These are phyloP conservation scores for Xanthia togata DNA, from an alignment of 2,888 invertebrate species.

Conservation along the genomic window DNA sequence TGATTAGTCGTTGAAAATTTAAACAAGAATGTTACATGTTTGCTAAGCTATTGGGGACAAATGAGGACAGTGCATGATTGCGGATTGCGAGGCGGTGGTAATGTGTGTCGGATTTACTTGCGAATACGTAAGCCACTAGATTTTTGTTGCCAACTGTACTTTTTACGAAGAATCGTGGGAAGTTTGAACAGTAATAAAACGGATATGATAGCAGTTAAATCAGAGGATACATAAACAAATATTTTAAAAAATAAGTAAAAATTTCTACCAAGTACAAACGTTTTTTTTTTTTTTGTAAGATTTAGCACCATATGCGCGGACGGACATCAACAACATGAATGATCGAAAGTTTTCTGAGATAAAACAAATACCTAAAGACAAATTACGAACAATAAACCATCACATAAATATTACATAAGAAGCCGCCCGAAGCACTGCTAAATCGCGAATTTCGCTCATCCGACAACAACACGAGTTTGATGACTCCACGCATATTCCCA, in stretches of 20 bases:
- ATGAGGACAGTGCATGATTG: constrained; percentile 48
- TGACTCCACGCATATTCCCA: constrained; percentile 40
- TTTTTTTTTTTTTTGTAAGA: background rate
- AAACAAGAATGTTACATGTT: constrained; percentile 63
- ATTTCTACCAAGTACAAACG: background rate
- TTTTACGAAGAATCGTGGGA: background rate
- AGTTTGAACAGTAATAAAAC: background rate
- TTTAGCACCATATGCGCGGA: background rate
- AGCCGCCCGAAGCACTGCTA: constrained; percentile 5
- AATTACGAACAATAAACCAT: constrained; percentile 13
- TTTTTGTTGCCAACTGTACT: constrained; percentile 15
- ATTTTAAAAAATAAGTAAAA: background rate
- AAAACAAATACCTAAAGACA: constrained; percentile 20
- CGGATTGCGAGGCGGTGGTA: constrained; percentile 35
- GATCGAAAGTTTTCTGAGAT: constrained; percentile 16
- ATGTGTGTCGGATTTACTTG: constrained; percentile 34
- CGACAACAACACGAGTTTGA: constrained; percentile 41
- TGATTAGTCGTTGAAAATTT: constrained; percentile 71
- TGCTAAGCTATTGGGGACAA: constrained; percentile 48
- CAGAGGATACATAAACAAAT: background rate
- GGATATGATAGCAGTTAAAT: no score
- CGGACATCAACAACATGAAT: background rate
- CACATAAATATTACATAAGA: constrained; percentile 19
- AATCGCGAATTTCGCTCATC: constrained; percentile 42
- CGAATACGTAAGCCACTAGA: background rate